Percentiles rank a stretch among this genome's conserved stretches.
Evolutionary conservation across 2,888 invertebrate species (phyloP).

Genomic region (Tromatobia lineatoria): DNA sequence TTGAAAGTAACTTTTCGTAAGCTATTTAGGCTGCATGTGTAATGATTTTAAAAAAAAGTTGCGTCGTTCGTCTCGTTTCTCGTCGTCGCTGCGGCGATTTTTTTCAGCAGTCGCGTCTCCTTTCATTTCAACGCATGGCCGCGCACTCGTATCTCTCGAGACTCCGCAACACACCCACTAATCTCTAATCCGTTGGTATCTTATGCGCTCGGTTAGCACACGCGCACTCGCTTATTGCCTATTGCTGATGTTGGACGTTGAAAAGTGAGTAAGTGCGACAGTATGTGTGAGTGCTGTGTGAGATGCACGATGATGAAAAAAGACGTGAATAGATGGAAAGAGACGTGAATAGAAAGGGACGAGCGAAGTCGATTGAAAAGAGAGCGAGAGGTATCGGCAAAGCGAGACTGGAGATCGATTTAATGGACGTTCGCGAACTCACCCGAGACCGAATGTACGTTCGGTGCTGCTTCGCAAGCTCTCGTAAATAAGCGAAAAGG

Average conservation of each 20-base stretch:
- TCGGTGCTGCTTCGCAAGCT: constrained; percentile 40
- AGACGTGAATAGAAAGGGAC: constrained; percentile 46
- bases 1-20: too few relatives aligned
- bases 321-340: constrained; percentile 34
- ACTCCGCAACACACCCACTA: constrained; percentile 82
- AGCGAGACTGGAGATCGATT: constrained; percentile 44
- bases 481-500: constrained; percentile 60
- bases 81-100: constrained; percentile 69
- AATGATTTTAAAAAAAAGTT: too few relatives aligned
- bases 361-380: constrained; percentile 39
- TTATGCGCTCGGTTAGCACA: constrained; percentile 54
- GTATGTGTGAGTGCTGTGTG: not conserved
- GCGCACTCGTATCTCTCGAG: constrained; percentile 79
- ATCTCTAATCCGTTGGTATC: constrained; percentile 78
- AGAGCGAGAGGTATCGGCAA: constrained; percentile 35
- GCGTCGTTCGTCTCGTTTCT: constrained; percentile 73
- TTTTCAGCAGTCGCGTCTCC: constrained; percentile 80
- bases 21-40: too few relatives aligned
- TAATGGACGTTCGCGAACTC: constrained; percentile 51
- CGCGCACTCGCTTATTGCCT: constrained; percentile 31
- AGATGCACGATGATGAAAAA: constrained; percentile 23
- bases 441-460: constrained; percentile 33
- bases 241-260: constrained; percentile 27
- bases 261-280: constrained; percentile 24
- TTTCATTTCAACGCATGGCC: constrained; percentile 85